Percentiles rank a stretch among this genome's conserved stretches.
Conservation (phyloP, 1,140 invertebrate genomes). For the Akabosia matsudoensis region DNA sequence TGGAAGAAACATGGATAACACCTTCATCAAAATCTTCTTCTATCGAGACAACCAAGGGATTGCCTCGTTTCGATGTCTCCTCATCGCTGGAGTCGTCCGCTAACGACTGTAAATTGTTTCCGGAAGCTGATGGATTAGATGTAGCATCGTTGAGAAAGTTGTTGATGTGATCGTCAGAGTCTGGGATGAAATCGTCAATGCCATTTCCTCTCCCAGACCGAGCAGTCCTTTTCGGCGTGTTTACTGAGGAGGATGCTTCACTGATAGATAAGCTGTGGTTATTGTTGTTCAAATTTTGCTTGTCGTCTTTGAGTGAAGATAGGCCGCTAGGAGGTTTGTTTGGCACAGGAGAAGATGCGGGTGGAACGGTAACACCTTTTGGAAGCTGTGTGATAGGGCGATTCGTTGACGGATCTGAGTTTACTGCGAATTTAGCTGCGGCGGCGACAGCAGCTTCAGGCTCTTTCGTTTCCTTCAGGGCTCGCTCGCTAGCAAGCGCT, state of each 20-base stretch:
- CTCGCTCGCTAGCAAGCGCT: conserved; percentile 35
- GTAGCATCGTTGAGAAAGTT: conserved; percentile 77
- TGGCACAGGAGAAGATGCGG: not conserved
- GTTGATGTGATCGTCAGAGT: conserved; percentile 69
- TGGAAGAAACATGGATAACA: not conserved
- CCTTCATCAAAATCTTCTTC: conserved; percentile 71
- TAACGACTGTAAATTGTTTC: conserved; percentile 18
- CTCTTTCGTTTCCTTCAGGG: conserved; percentile 35
- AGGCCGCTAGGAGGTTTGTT: conserved; percentile 1
- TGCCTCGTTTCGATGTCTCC: conserved; percentile 60
- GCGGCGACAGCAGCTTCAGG: conserved; percentile 30
- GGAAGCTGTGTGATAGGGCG: conserved; percentile 3
- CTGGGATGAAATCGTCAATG: conserved; percentile 83
- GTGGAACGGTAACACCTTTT: conserved; percentile 46
- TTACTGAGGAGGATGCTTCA: conserved; percentile 24
- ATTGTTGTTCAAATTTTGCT: conserved; percentile 24
- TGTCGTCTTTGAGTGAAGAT: conserved; percentile 8
- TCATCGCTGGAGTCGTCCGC: conserved; percentile 63
- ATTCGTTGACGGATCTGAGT: conserved; percentile 28
- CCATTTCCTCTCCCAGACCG: conserved; percentile 55
- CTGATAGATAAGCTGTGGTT: not conserved
- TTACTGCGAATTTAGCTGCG: conserved; percentile 30
- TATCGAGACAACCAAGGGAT: conserved; percentile 81
- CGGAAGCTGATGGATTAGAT: conserved; percentile 46
- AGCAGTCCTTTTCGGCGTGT: conserved; percentile 33